These are phyloP conservation scores for Petrocephalus zakoni DNA, from an alignment of 2,113 vertebrate species.

Conservation along the genomic window DNA sequence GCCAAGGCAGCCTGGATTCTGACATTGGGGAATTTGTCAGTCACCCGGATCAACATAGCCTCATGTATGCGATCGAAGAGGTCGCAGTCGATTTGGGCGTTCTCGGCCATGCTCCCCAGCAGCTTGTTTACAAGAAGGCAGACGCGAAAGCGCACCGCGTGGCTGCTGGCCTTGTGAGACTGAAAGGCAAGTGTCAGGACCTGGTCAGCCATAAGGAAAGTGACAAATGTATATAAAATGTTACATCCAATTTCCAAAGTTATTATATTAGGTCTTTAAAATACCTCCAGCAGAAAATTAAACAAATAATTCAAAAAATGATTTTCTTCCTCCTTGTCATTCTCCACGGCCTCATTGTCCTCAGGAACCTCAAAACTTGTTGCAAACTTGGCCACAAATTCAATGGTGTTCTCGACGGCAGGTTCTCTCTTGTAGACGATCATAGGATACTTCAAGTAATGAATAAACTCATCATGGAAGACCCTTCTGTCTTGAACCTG, in stretches of 20 bases:
- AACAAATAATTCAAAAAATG: slow-evolving; percentile 78
- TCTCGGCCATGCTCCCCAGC: slow-evolving; percentile 84
- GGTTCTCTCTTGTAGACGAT: slow-evolving; percentile 85
- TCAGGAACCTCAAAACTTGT: slow-evolving; percentile 68
- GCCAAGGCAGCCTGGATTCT: slow-evolving; percentile 88
- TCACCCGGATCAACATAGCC: slow-evolving; percentile 82
- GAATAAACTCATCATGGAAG: slow-evolving; percentile 81
- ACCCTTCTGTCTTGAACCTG: slow-evolving; percentile 73
- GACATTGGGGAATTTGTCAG: slow-evolving; percentile 90
- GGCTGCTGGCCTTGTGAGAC: slow-evolving; percentile 80
- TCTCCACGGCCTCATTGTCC: slow-evolving; percentile 46
- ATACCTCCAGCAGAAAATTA: slow-evolving; percentile 86
- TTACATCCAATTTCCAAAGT: not conserved
- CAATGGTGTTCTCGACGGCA: slow-evolving; percentile 76
- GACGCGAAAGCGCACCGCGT: slow-evolving; percentile 80
- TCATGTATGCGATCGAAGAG: slow-evolving; percentile 86
- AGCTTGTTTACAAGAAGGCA: slow-evolving; percentile 92
- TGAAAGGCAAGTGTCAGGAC: slow-evolving; percentile 36
- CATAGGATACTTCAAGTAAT: slow-evolving; percentile 82
- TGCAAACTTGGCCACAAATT: slow-evolving; percentile 83
- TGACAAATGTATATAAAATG: not conserved
- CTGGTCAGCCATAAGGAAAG: not conserved
- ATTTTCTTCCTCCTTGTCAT: slow-evolving; percentile 57
- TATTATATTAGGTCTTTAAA: not conserved
- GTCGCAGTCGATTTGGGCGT: slow-evolving; percentile 88